Evolutionary conservation across 2,797 vertebrate genomes (phyloP).

Genomic region (Antrozous pallidus): DNA sequence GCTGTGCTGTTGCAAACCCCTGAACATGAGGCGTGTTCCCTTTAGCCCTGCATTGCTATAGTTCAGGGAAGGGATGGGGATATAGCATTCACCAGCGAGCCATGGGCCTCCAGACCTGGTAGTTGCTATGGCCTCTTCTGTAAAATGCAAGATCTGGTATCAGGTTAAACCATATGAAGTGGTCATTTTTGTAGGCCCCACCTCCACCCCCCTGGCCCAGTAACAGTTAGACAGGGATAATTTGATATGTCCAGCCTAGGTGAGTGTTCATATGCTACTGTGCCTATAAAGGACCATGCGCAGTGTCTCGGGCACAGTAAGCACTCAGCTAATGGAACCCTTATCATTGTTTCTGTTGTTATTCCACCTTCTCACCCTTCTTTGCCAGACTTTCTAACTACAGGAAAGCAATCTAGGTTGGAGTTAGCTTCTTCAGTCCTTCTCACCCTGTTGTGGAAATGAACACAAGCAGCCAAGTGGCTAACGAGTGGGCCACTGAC

Average conservation of each 20-base stretch:
- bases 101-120: too few relatives aligned
- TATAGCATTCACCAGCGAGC: neutral
- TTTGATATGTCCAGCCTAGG: neutral
- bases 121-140: neutral
- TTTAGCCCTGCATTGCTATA: fast-evolving
- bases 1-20: neutral
- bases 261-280: neutral
- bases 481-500: neutral
- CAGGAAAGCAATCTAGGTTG: neutral
- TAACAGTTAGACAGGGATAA: neutral
- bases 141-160: neutral
- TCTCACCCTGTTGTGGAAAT: neutral
- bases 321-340: neutral
- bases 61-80: neutral
- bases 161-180: neutral
- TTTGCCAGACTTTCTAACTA: neutral
- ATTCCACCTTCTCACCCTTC: neutral
- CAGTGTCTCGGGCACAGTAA: neutral
- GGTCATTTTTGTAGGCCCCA: neutral
- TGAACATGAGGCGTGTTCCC: neutral
- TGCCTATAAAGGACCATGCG: fast-evolving
- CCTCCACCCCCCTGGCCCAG: too few relatives aligned
- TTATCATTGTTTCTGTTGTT: neutral
- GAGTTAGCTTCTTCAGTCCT: neutral
- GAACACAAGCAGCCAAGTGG: neutral